Percentiles rank a stretch among this genome's conserved stretches.
Conservation (phyloP, 2,113 vertebrate genomes). For the Rhinoptilus africanus region DNA sequence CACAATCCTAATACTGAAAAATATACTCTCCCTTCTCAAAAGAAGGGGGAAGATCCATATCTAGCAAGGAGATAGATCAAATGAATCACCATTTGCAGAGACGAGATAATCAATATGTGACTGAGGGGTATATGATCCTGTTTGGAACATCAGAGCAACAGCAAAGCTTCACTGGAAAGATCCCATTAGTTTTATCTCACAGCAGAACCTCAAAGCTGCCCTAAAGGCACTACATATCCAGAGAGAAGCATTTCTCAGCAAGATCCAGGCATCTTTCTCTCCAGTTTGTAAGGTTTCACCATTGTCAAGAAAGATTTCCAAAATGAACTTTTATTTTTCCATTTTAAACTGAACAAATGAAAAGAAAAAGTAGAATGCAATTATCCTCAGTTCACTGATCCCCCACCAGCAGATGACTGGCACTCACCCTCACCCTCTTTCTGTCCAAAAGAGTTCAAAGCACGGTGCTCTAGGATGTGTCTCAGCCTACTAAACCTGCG, state of each 20-base stretch:
- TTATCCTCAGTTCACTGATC: neutral
- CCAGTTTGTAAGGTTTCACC: neutral
- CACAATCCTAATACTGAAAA: neutral
- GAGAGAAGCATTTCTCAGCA: neutral
- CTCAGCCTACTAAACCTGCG: neutral
- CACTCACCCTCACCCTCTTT: neutral
- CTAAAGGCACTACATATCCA: neutral
- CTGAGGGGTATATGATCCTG: neutral
- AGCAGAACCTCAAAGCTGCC: conserved; percentile 21
- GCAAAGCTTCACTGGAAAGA: fast-evolving
- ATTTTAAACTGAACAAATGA: neutral
- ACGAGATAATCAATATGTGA: neutral
- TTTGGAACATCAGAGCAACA: neutral
- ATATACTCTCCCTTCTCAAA: neutral
- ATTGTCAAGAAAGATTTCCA: neutral
- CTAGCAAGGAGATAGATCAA: neutral
- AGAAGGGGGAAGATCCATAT: neutral
- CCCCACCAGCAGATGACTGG: neutral
- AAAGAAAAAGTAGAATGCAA: neutral
- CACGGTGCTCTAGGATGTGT: neutral
- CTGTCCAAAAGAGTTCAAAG: neutral
- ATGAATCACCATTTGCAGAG: neutral
- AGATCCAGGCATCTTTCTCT: neutral
- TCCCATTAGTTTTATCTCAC: neutral
- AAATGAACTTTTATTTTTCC: neutral